These are phyloP conservation scores for Sebastes glaucus DNA, from an alignment of 2,797 vertebrate genomes.

Conservation along the genomic window DNA sequence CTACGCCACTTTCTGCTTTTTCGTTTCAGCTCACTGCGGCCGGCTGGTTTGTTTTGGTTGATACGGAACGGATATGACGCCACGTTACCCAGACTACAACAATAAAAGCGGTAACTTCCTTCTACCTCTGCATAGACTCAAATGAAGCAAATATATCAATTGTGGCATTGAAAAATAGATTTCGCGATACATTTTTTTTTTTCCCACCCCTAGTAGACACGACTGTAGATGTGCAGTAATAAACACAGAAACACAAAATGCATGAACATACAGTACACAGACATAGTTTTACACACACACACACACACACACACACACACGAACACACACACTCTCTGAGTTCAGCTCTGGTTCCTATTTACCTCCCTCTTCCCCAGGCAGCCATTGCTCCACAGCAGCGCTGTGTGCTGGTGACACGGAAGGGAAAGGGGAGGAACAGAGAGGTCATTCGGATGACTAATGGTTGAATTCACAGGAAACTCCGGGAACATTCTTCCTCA, in stretches of 20 bases:
- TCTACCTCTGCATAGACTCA: fast-evolving
- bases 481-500: conserved; percentile 95
- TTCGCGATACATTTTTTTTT: no score
- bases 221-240: background rate
- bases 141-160: no score
- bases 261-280: background rate
- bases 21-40: no score
- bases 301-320: conserved; percentile 11
- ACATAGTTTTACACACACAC: background rate
- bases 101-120: no score
- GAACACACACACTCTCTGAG: background rate
- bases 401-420: conserved; percentile 61
- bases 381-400: conserved; percentile 84
- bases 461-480: conserved; percentile 97
- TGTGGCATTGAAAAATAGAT: no score
- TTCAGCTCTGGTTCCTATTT: conserved; percentile 86
- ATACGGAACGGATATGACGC: no score
- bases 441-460: conserved; percentile 92
- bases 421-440: conserved; percentile 81
- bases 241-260: background rate
- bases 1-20: no score
- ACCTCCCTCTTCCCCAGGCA: conserved; percentile 84
- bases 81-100: no score
- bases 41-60: no score
- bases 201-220: background rate